Evolutionary conservation across 2,113 vertebrate genomes (phyloP).

Genomic region (Caranx melampygus): DNA sequence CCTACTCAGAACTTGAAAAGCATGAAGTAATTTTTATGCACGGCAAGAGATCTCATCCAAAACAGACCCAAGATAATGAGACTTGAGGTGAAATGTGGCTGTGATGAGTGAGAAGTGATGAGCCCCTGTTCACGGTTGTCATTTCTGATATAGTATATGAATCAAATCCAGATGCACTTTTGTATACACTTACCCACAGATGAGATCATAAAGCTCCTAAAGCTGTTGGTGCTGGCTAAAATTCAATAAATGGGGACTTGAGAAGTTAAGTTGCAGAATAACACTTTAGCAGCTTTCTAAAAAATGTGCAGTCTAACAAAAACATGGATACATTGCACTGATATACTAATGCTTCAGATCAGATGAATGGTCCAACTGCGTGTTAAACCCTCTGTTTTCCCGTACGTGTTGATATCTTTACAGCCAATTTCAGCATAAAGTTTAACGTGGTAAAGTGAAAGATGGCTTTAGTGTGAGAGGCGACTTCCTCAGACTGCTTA

Average conservation of each 20-base stretch:
- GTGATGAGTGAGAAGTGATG: not conserved
- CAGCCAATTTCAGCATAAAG: not conserved
- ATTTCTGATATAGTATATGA: not conserved
- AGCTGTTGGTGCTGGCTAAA: not conserved
- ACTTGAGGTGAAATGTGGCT: not conserved
- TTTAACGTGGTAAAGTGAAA: not conserved
- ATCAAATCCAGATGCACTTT: not conserved
- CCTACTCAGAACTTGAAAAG: not conserved
- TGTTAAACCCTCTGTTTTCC: not conserved
- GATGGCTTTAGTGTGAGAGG: not conserved
- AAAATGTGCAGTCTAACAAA: not conserved
- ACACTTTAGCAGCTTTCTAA: not conserved
- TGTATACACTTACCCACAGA: not conserved
- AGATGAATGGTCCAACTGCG: not conserved
- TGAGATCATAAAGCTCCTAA: not conserved
- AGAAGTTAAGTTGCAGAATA: not conserved
- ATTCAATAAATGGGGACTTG: not conserved
- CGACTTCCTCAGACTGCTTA: not conserved
- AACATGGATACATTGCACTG: not conserved
- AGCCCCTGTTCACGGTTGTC: not conserved
- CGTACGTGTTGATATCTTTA: not conserved
- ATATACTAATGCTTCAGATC: too few species aligned
- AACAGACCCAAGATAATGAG: not conserved
- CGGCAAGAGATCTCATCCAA: not conserved
- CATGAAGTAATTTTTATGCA: not conserved